Evolutionary conservation across 2,888 invertebrate genomes (phyloP).

Genomic region (Synergus gifuensis): DNA sequence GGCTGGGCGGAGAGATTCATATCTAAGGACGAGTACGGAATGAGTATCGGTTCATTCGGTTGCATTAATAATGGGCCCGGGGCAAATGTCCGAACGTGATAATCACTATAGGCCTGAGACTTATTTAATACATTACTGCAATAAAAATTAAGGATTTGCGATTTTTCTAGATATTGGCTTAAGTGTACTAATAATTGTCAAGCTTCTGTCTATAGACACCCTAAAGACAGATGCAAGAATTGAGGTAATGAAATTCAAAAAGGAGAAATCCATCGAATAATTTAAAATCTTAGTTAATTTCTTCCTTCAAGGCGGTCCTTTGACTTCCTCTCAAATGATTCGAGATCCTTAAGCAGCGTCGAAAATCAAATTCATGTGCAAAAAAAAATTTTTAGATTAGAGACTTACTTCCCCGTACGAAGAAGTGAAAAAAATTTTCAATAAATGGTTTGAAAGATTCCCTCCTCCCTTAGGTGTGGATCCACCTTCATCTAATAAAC

Average conservation of each 20-base stretch:
- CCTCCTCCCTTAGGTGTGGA: not conserved
- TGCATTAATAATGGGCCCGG: slow-evolving; percentile 65
- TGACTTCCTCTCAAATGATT: not conserved
- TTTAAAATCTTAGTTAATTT: no score
- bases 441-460: not conserved
- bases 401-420: not conserved
- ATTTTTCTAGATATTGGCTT: not conserved
- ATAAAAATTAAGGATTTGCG: not conserved
- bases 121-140: slow-evolving; percentile 37
- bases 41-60: slow-evolving; percentile 60
- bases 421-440: not conserved
- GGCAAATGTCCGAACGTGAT: slow-evolving; percentile 56
- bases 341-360: not conserved
- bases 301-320: not conserved
- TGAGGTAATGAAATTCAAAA: no score
- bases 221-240: no score
- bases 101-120: slow-evolving; percentile 56
- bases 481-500: slow-evolving; percentile 20
- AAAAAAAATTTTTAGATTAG: not conserved
- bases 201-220: no score
- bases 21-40: slow-evolving; percentile 66
- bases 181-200: not conserved
- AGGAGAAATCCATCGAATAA: no score
- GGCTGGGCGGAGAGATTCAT: slow-evolving; percentile 73
- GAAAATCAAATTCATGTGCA: not conserved